Conservation (phyloP, 2,113 vertebrate species). For the Alexandromys fortis region DNA sequence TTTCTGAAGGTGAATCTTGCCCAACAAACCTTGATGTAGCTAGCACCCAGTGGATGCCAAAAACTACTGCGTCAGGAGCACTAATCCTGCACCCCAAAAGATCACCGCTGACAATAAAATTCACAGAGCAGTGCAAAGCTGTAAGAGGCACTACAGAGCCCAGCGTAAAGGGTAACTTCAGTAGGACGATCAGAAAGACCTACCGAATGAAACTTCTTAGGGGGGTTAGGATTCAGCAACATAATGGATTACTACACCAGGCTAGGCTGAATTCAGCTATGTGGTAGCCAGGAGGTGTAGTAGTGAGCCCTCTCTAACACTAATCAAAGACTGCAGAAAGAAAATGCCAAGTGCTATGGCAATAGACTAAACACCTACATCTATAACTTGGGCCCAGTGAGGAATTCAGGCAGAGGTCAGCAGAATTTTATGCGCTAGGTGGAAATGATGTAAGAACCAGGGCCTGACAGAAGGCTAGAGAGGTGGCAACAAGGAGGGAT, state of each 20-base stretch:
- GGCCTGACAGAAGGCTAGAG: background rate
- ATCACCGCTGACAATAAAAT: background rate
- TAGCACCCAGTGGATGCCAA: background rate
- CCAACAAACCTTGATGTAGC: background rate
- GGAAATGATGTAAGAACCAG: background rate
- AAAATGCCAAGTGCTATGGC: background rate
- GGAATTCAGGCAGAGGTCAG: background rate
- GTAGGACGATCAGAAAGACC: background rate
- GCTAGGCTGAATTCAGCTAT: background rate
- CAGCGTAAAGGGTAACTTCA: background rate
- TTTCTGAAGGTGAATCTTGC: background rate
- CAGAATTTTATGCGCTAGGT: background rate
- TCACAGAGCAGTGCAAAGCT: background rate
- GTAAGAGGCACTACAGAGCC: background rate
- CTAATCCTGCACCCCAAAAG: background rate
- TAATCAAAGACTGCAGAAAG: background rate
- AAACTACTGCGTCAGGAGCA: background rate
- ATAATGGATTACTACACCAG: background rate
- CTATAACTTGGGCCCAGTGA: background rate
- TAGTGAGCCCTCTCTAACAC: background rate
- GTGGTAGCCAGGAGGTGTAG: background rate
- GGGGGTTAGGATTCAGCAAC: background rate
- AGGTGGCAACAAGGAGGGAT: no score
- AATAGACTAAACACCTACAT: background rate
- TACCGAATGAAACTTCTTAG: background rate